Conservation (phyloP, 2,113 vertebrate genomes). For the Pomatostomus ruficeps region DNA sequence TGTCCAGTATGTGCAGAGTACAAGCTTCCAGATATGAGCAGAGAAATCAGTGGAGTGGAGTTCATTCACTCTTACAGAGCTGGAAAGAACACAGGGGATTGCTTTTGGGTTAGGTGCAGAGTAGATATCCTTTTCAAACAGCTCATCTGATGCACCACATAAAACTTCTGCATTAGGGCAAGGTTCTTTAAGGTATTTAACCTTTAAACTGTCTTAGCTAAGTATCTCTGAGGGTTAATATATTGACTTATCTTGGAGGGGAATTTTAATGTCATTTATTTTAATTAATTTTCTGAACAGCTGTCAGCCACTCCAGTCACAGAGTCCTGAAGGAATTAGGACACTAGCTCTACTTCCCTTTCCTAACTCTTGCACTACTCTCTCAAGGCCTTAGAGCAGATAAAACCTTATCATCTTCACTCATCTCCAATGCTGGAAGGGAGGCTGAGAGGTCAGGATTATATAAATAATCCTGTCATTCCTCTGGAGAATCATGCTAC, state of each 20-base stretch:
- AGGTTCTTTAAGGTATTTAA: background rate
- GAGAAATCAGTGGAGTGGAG: background rate
- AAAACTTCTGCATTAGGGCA: background rate
- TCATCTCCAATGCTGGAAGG: background rate
- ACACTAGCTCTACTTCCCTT: background rate
- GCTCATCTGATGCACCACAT: background rate
- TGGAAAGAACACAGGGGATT: background rate
- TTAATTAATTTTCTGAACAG: conserved; percentile 8
- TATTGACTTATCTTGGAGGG: background rate
- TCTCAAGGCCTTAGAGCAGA: background rate
- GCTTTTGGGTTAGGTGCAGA: background rate
- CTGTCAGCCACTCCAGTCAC: background rate
- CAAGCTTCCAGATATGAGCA: background rate
- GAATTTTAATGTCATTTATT: background rate
- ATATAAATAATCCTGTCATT: background rate
- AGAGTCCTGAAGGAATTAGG: background rate
- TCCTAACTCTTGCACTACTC: background rate
- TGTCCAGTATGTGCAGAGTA: background rate
- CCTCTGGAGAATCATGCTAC: background rate
- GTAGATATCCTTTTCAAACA: background rate
- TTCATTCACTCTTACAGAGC: background rate
- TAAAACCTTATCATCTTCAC: background rate
- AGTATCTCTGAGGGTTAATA: background rate
- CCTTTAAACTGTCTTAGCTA: background rate
- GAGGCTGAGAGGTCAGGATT: background rate